Base-by-base conservation (phyloP, 2,113 vertebrate species). In the Barbus barbus region DNA sequence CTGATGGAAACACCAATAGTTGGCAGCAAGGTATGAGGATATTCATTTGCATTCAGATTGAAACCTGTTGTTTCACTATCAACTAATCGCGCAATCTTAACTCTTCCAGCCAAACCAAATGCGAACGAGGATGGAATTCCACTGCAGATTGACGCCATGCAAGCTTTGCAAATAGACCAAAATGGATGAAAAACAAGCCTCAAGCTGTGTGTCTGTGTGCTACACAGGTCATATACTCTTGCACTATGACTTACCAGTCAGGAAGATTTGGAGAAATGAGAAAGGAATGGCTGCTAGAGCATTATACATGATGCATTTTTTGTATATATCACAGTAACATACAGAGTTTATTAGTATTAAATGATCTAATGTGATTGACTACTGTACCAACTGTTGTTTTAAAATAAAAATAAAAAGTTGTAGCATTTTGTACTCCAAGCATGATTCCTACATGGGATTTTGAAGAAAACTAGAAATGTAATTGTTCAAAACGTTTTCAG, bases 111-210 rank as follows among this genome's bases (percentile, higher is more conserved):
- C 84, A 81, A 91, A 5, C 11, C 72, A 26, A 87, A 84, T 84
- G 87, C 73, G 36, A 14, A 24, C 75, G 93, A 94, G 13, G 93
- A 94, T 87, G 91, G 85, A 18, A 91, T 94, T 33, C 93, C 92
- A 41, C 84, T 95, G 83, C 92, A 90, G 87, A 90, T n/a, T 88
- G 84, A 48, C 56, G 61, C 14, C 78, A 83, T 58, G 61, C 63
- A 8, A 82, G 83, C 7, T 82, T 48, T 69, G 78, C 7, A 46
- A 81, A 81, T 71, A 20, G 46, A 78, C 63, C 11, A 80, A 86
- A 36, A 44, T 67, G 85, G 90, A 83, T 44, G 22, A 73, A 24
- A 38, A 31, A 31, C 33, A 78, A 41, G 53, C 41, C 58, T 38
- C 16, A 18, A 36, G 14, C 60, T 6, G 28, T 13, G 2, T 4